Evolutionary conservation across 2,888 invertebrate species (phyloP).

Genomic region (Drosophila paramelanica): DNA sequence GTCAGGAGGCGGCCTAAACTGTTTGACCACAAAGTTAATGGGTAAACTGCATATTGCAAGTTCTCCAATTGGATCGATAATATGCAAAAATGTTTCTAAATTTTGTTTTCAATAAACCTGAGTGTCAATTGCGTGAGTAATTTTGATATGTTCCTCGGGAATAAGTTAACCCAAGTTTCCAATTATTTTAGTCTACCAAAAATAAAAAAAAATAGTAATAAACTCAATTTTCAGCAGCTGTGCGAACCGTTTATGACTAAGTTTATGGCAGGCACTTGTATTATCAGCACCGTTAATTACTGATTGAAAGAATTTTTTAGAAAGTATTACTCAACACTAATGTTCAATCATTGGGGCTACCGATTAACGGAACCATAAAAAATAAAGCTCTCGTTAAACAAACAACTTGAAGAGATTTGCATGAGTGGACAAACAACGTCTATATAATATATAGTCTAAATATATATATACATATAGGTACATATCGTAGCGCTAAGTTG

Average conservation of each 20-base stretch:
- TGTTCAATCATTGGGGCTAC: constrained; percentile 8
- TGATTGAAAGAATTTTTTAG: neutral
- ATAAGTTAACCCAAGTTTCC: neutral
- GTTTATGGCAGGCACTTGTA: neutral
- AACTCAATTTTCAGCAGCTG: constrained; percentile 7
- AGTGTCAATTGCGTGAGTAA: neutral
- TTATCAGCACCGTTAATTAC: constrained; percentile 12
- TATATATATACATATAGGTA: neutral
- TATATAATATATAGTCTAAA: neutral
- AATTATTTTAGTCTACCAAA: neutral
- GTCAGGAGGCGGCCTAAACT: neutral
- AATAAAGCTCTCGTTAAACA: constrained; percentile 16
- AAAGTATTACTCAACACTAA: neutral
- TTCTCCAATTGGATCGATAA: neutral
- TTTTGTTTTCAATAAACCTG: neutral
- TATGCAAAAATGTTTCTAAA: neutral
- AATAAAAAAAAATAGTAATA: too few species aligned
- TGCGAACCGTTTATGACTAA: constrained; percentile 9
- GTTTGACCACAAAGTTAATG: neutral
- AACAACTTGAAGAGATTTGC: constrained; percentile 21
- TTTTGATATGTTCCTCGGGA: neutral
- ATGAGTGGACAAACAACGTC: neutral
- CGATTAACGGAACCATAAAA: constrained; percentile 31
- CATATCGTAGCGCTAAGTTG: constrained; percentile 26
- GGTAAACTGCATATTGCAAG: neutral